phyloP scores from a whole-genome alignment of 2,113 vertebrate species.

The Gnathonemus longibarbis region DNA sequence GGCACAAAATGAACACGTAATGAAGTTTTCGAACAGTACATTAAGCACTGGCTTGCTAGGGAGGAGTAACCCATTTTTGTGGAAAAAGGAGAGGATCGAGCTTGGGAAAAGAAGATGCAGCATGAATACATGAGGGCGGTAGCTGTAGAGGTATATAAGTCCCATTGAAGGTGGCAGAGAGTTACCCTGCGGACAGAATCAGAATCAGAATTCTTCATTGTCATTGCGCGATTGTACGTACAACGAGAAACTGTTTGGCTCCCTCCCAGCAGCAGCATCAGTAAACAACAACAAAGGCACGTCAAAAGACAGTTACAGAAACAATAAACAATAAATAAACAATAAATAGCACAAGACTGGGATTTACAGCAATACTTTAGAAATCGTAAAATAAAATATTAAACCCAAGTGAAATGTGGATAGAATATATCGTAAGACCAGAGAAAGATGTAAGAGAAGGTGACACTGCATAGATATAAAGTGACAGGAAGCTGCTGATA shows the following conservation, averaged over 20 bases:
- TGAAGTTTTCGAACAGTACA: background rate
- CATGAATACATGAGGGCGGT: background rate
- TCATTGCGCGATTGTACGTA: background rate
- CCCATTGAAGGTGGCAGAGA: background rate
- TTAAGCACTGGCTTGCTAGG: conserved; percentile 2
- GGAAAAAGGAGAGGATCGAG: background rate
- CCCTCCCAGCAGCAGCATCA: background rate
- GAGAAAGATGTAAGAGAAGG: background rate
- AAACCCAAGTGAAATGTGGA: background rate
- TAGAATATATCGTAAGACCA: background rate
- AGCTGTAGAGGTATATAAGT: background rate
- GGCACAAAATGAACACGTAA: background rate
- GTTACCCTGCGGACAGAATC: background rate
- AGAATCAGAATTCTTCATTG: background rate
- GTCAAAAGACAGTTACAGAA: background rate
- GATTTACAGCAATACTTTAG: background rate
- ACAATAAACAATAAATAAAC: background rate
- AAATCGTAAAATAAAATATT: background rate
- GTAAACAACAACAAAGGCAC: background rate
- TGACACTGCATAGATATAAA: background rate
- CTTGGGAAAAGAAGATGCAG: too few species aligned
- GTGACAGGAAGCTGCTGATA: background rate
- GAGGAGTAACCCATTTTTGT: background rate
- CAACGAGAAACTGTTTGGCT: background rate
- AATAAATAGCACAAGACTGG: background rate